Base-by-base conservation (phyloP, 1,140 invertebrate genomes). In the Saccostrea glomerata region DNA sequence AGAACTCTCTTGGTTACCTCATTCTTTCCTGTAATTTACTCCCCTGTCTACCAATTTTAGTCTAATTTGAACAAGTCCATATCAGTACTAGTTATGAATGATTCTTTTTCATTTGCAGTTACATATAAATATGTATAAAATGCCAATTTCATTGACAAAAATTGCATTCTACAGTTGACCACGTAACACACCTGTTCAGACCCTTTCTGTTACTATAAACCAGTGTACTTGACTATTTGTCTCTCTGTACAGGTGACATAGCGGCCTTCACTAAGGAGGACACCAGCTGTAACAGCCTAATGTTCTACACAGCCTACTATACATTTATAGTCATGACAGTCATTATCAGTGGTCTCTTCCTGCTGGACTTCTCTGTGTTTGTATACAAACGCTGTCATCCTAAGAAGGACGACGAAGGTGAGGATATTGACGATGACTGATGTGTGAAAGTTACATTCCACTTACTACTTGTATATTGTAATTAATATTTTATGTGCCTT, bases 321-420 rank as follows among this genome's bases (percentile, higher is more conserved):
- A 55, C 47, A 2, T 54, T 56, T 12, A 54, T 84, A 17, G 20
- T 55, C 40, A 55, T 84, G 55, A 54, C 55, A 55, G 20, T 54
- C 6, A 23, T 84, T 55, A 54, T 84, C 11, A 20, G 82, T 30
- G 40, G 55, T 15, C 17, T 84, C 47, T 54, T 84, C 25, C 17
- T 84, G 5, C 7, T 84, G n/a, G 82, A 84, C 40, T 55, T 84
- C 55, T 25, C 47, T 20, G 82, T 84, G 82, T 56, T 84, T 55
- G 12, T 84, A 54, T 84, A 84, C 40, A 54, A 56, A 56, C 40
- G 55, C 12, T 84, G 82, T 55, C 20, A 84, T 54, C 36, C 40
- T 11, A 20, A 20, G 36, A 84, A 84, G 47, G 82, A 55, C 11
- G 47, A 84, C 3, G 23, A 84, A 3, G 47, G 40, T 6, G 77